Conservation (phyloP, 1,140 invertebrate genomes). For the Colletes latitarsis region DNA sequence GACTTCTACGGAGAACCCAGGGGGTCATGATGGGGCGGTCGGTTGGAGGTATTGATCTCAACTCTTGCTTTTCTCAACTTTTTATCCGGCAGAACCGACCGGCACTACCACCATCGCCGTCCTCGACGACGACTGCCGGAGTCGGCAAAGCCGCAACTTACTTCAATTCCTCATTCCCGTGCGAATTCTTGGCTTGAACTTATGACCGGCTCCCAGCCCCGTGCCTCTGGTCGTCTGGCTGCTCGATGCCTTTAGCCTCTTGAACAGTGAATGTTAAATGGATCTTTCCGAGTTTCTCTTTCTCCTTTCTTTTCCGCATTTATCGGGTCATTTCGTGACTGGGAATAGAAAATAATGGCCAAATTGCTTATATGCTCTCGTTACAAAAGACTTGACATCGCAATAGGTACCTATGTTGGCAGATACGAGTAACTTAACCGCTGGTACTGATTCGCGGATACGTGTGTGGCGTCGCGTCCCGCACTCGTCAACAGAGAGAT, state of each 20-base stretch:
- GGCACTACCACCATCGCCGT: slow-evolving; percentile 57
- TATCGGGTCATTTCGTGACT: neutral
- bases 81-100: slow-evolving; percentile 71
- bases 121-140: slow-evolving; percentile 56
- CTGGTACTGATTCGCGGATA: too few relatives aligned
- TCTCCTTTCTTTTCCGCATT: slow-evolving; percentile 1
- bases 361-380: too few relatives aligned
- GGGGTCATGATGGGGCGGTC: slow-evolving; percentile 63
- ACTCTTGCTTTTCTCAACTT: slow-evolving; percentile 77
- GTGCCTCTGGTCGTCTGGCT: slow-evolving; percentile 42
- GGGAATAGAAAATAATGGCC: too few relatives aligned
- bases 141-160: slow-evolving; percentile 74
- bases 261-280: slow-evolving; percentile 55
- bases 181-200: slow-evolving; percentile 78
- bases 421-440: too few relatives aligned
- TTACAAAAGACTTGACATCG: too few relatives aligned
- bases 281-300: slow-evolving; percentile 52
- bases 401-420: too few relatives aligned
- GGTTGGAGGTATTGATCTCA: slow-evolving; percentile 75
- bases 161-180: slow-evolving; percentile 79
- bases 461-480: too few relatives aligned
- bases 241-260: slow-evolving; percentile 62
- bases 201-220: slow-evolving; percentile 70
- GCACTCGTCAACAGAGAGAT: too few relatives aligned
- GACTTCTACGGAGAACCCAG: slow-evolving; percentile 58